Conservation (phyloP, 2,888 invertebrate species). For the Mesodorylaimus sp. region DNA sequence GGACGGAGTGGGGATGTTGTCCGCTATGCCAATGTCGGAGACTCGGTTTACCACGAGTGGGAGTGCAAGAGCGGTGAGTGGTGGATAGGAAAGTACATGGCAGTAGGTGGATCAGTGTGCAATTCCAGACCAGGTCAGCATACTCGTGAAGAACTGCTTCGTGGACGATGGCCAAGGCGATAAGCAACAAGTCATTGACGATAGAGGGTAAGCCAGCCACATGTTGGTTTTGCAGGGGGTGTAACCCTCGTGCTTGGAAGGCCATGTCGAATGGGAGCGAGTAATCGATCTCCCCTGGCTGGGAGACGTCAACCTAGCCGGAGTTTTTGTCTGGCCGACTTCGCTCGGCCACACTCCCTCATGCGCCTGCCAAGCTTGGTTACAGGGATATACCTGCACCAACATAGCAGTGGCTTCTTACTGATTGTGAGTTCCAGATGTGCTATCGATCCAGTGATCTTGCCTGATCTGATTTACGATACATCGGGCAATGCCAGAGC, state of each 20-base stretch:
- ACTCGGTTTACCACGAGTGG: conserved; percentile 11
- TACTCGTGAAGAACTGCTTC: conserved; percentile 10
- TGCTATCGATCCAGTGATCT: conserved; percentile 9
- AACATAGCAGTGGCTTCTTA: too few relatives aligned
- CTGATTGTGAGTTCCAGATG: conserved; percentile 5
- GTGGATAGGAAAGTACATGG: too few relatives aligned
- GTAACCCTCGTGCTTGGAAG: too few relatives aligned
- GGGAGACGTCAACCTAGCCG: too few relatives aligned
- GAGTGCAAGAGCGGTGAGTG: conserved; percentile 5
- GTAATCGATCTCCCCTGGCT: too few relatives aligned
- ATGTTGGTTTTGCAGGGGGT: too few relatives aligned
- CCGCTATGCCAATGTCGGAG: conserved; percentile 9
- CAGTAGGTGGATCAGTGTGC: too few relatives aligned
- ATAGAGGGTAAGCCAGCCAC: conserved; percentile 2
- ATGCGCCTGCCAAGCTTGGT: too few relatives aligned
- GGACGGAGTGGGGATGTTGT: conserved; percentile 2
- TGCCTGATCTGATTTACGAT: conserved; percentile 8
- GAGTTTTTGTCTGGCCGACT: too few relatives aligned
- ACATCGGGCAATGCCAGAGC: neutral
- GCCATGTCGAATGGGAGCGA: too few relatives aligned
- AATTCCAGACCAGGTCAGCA: conserved; percentile 4
- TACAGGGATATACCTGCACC: too few relatives aligned
- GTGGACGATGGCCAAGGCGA: conserved; percentile 12
- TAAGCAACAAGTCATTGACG: conserved; percentile 9
- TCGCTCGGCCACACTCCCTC: too few relatives aligned